Evolutionary conservation across 30 jellyfish, hydroid and myxozoan species (phyloP).

Genomic region (Aurelia sp.): DNA sequence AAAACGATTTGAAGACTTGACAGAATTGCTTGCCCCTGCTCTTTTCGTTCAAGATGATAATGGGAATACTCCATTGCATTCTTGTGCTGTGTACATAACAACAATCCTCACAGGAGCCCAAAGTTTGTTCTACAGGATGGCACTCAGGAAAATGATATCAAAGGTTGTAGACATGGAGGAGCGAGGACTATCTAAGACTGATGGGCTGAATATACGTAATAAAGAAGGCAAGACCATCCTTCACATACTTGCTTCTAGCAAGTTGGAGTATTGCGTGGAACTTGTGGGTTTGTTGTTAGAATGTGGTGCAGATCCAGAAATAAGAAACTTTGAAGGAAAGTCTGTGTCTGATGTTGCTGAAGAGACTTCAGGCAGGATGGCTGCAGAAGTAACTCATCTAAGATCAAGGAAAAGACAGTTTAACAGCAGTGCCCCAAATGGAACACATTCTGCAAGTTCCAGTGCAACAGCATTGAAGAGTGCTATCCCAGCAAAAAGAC

Average conservation of each 20-base stretch:
- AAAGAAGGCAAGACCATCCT: conserved; percentile 50
- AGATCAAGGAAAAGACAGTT: background rate
- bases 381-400: background rate
- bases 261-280: conserved; percentile 1
- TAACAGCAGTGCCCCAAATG: background rate
- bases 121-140: conserved; percentile 1
- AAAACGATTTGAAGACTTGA: conserved; percentile 5
- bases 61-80: conserved; percentile 87
- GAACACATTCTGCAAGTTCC: background rate
- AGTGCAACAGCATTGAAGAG: background rate
- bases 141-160: conserved; percentile 43
- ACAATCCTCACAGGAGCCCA: background rate
- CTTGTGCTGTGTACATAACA: conserved; percentile 73
- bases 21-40: conserved; percentile 69
- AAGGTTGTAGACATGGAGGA: conserved; percentile 30
- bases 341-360: conserved; percentile 40
- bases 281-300: conserved; percentile 31
- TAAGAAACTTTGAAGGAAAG: conserved; percentile 34
- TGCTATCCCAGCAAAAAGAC: background rate
- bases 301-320: conserved; percentile 45
- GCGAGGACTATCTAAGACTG: conserved; percentile 2
- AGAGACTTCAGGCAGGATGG: conserved; percentile 11
- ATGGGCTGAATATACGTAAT: conserved; percentile 52
- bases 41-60: conserved; percentile 62
- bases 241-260: conserved; percentile 53